Evolutionary conservation across 2,113 vertebrate species (phyloP).

Genomic region (Mesocricetus auratus): DNA sequence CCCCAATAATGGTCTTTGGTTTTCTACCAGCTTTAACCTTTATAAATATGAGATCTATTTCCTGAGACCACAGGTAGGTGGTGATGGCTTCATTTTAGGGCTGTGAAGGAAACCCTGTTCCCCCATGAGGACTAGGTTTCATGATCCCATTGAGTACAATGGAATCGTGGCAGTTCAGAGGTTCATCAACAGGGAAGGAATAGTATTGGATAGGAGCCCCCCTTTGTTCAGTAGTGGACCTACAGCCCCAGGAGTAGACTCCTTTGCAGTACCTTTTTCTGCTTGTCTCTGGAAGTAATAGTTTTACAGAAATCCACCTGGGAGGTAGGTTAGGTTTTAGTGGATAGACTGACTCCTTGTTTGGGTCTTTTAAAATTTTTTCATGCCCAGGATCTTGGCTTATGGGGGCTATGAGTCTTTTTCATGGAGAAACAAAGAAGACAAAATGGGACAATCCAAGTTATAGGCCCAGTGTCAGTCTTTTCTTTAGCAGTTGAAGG

Average conservation of each 20-base stretch:
- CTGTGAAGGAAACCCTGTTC: background rate
- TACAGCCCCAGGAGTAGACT: background rate
- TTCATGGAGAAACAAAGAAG: background rate
- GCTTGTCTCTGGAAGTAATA: background rate
- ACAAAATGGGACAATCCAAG: background rate
- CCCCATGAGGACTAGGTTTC: background rate
- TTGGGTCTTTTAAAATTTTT: background rate
- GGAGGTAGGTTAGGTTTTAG: background rate
- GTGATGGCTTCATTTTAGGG: background rate
- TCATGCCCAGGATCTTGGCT: background rate
- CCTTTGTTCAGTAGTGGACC: background rate
- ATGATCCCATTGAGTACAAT: background rate
- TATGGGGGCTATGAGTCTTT: background rate
- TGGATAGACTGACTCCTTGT: background rate
- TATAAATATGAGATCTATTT: background rate
- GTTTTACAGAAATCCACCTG: background rate
- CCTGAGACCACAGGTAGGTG: background rate
- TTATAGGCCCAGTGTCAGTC: too few species aligned
- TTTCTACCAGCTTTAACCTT: background rate
- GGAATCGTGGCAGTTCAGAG: background rate
- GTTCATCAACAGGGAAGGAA: background rate
- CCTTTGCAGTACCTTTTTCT: background rate
- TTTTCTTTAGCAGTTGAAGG: background rate
- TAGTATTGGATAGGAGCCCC: background rate
- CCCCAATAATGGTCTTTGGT: background rate